These are phyloP conservation scores for Zaprionus davidi DNA, from an alignment of 1,140 invertebrate species.

Conservation along the genomic window DNA sequence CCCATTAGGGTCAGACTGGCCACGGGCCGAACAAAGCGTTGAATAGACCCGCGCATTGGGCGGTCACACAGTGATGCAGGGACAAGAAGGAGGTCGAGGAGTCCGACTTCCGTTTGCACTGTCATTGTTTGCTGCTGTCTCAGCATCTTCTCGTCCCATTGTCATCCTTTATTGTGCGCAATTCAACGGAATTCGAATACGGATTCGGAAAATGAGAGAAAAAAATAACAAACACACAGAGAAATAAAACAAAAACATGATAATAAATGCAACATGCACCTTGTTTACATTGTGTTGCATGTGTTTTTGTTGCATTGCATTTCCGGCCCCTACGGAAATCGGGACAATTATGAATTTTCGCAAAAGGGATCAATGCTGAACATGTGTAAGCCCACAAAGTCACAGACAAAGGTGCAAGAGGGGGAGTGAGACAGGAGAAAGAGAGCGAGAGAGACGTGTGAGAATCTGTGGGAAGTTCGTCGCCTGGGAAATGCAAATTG, in stretches of 20 bases:
- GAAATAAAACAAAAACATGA: slow-evolving; percentile 36
- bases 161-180: slow-evolving; percentile 36
- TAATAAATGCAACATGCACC: slow-evolving; percentile 52
- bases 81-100: slow-evolving; percentile 27
- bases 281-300: slow-evolving; percentile 49
- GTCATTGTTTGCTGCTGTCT: slow-evolving; percentile 29
- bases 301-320: slow-evolving; percentile 44
- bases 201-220: slow-evolving; percentile 25
- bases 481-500: slow-evolving; percentile 72
- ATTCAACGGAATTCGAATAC: slow-evolving; percentile 63
- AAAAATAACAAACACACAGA: slow-evolving; percentile 35
- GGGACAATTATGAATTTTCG: slow-evolving; percentile 54
- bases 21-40: slow-evolving; percentile 15
- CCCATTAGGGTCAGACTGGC: slow-evolving; percentile 37
- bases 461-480: slow-evolving; percentile 49
- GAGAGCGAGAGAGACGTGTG: slow-evolving; percentile 21
- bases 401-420: neutral
- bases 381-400: slow-evolving; percentile 73
- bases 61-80: neutral
- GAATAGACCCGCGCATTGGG: neutral
- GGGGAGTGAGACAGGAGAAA: neutral
- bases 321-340: slow-evolving; percentile 49
- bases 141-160: slow-evolving; percentile 32
- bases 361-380: slow-evolving; percentile 56
- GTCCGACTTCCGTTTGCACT: slow-evolving; percentile 60